Evolutionary conservation across 2,797 vertebrate species (phyloP), one percentile per base, ranked within the genome.

Genomic region (Rhincodon typus): DNA sequence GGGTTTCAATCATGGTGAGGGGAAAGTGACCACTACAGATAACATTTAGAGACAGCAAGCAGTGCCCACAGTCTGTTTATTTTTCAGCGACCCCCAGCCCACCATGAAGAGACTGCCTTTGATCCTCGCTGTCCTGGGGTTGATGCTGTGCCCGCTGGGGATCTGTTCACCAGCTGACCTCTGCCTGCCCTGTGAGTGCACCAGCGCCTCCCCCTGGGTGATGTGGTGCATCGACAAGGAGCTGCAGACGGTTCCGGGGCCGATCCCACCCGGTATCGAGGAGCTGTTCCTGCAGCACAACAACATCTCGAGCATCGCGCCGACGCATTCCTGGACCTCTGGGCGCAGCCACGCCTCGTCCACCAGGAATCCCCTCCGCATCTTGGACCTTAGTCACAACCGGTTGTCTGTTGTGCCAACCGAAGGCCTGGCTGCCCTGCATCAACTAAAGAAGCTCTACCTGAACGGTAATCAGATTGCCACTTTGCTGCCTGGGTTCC

Each of bases 381-480:
- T 13, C 94, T 69, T 94, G 1, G 69, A 94, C 15, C 10, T 94
- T 42, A 74, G 94, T 69, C 94, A 74, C 94, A 94, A 94, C 12
- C 46, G 2, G 0, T 4, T 94, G 25, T 10, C 12, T 42, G 50
- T 42, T 0, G 15, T 94, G 0, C 94, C 94, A 1, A 34, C 69
- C 0, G 42, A 30, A 3, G 94, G 23, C 0, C 4, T 94, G 25
- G 13, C 25, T 0, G 0, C 25, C 8, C 27, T 94, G 94, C 50
- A 3, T 10, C 94, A 74, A 88, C 96, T 98, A 77, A 50, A 66
- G 7, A 96, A 96, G 46, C 97, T 98, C n/a, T 96, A 96, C 93
- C 96, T 98, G 12, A 96, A 96, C 2, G 96, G 96, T 79, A 98
- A 98, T 34, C 23, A 15, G 42, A 95, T 98, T 94, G 72, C 0